Conservation (phyloP, 2,797 vertebrate species). For the Xenentodon cancila region DNA sequence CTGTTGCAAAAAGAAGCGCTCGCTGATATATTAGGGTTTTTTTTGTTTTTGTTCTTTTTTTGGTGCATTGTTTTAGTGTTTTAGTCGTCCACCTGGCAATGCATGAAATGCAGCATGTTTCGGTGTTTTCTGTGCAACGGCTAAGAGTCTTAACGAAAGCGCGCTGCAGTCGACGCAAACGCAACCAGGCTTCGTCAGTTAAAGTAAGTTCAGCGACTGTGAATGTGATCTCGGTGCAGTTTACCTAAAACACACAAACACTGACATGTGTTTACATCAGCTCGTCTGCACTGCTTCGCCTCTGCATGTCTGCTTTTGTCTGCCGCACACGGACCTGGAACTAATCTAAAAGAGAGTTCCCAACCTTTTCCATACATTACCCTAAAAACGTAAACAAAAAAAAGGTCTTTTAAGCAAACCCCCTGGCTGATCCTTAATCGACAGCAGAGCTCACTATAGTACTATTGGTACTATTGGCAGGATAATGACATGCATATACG, state of each 20-base stretch:
- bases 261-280: slow-evolving; percentile 22
- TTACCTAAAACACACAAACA: slow-evolving; percentile 11
- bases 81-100: neutral
- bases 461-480: no score
- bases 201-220: slow-evolving; percentile 4
- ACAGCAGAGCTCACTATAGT: no score
- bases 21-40: neutral
- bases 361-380: no score
- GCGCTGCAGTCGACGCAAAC: slow-evolving; percentile 11
- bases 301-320: neutral
- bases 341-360: no score
- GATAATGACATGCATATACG: no score
- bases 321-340: no score
- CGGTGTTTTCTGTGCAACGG: neutral
- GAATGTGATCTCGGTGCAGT: slow-evolving; percentile 13
- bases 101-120: neutral
- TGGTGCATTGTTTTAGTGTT: neutral
- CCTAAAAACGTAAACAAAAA: no score
- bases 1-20: neutral
- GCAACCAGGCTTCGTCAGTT: slow-evolving; percentile 27
- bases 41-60: neutral
- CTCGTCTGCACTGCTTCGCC: slow-evolving; percentile 5
- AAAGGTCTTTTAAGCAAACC: no score
- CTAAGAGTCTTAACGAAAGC: neutral
- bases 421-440: no score